Percentiles rank a stretch among this genome's conserved stretches.
These are phyloP conservation scores for Hypolimnas misippus DNA, from an alignment of 2,888 invertebrate species.

Conservation along the genomic window DNA sequence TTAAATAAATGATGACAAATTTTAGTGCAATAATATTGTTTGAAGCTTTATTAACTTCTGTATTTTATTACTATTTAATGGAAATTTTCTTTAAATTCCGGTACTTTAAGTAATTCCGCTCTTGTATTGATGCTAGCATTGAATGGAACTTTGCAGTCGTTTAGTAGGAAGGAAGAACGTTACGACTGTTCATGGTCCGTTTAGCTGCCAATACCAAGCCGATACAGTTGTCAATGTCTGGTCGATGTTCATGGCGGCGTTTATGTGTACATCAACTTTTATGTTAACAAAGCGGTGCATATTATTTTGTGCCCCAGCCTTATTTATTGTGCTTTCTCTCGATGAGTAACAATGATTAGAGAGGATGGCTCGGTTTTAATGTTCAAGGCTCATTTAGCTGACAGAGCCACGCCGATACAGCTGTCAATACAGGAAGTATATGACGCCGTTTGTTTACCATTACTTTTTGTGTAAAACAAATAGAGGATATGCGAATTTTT, in stretches of 20 bases:
- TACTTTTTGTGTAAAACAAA: not conserved
- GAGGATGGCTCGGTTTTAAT: slow-evolving; percentile 34
- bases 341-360: slow-evolving; percentile 29
- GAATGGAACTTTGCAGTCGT: not conserved
- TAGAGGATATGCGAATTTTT: not conserved
- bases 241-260: slow-evolving; percentile 10
- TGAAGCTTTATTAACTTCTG: no score
- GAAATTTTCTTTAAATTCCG: no score
- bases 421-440: slow-evolving; percentile 32
- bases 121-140: not conserved
- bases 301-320: slow-evolving; percentile 2
- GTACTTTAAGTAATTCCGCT: no score
- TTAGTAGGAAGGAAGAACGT: slow-evolving; percentile 33
- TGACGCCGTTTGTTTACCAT: slow-evolving; percentile 7
- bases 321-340: not conserved
- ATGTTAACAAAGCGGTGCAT: not conserved
- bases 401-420: slow-evolving; percentile 24
- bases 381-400: slow-evolving; percentile 45
- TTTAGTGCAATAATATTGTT: no score
- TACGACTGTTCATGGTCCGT: slow-evolving; percentile 44
- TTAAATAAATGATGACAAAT: no score
- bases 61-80: no score
- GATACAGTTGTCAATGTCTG: slow-evolving; percentile 34
- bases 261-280: slow-evolving; percentile 5
- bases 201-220: slow-evolving; percentile 36